Conservation (phyloP, 2,797 vertebrate genomes). For the Martes flavigula region DNA sequence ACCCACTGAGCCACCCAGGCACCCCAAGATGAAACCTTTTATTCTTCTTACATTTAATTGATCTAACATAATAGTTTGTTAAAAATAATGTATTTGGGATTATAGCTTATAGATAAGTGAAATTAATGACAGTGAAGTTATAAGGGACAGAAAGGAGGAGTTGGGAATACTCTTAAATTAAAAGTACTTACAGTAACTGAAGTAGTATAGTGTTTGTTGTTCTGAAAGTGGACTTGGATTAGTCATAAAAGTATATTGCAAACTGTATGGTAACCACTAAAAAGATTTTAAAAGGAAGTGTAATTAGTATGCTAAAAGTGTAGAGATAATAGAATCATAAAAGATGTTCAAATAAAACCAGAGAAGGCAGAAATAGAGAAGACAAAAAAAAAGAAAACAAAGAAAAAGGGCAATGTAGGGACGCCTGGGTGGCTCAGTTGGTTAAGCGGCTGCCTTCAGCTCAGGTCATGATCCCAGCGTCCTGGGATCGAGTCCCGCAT, state of each 20-base stretch:
- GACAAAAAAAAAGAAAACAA: neutral
- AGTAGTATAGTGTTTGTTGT: neutral
- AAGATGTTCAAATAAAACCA: neutral
- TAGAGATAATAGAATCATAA: neutral
- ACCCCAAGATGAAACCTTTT: neutral
- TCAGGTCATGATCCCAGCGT: no score
- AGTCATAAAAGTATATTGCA: neutral
- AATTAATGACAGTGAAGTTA: neutral
- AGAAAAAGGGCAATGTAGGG: neutral
- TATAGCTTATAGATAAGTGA: neutral
- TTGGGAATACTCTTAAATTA: neutral
- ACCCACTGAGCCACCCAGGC: no score
- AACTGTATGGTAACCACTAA: neutral
- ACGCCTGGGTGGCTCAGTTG: no score
- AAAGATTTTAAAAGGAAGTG: constrained; percentile 4
- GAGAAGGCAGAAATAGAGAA: neutral
- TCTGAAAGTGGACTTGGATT: neutral
- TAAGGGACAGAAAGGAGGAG: neutral
- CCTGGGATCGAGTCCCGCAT: no score
- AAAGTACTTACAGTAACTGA: neutral
- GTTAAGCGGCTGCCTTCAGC: no score
- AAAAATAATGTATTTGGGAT: constrained; percentile 18
- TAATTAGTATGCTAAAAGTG: neutral
- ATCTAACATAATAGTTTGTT: neutral
- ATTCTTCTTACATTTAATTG: neutral